Base-by-base conservation (phyloP, 2,113 vertebrate species). In the Channa maculata region DNA sequence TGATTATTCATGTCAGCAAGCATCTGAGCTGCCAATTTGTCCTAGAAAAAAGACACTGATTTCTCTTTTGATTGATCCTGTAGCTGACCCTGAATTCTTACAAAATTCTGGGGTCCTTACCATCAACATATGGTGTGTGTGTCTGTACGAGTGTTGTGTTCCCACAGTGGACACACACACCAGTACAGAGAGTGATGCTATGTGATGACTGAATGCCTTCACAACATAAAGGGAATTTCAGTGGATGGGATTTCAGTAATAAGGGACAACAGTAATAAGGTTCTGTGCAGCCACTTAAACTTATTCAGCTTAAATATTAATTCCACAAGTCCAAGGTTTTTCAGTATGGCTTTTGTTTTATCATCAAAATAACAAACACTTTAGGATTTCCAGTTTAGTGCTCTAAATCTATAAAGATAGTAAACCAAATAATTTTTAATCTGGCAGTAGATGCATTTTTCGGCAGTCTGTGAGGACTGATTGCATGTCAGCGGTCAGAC, bases 111-210 rank as follows among this genome's bases (percentile, higher is more conserved):
- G 37, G 43, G 9, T 14, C 15, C 44, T 68, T 13, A n/a, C 38
- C 73, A 44, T 67, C 48, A 54, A 50, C 82, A 82, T 82, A 79
- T 86, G 76, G 33, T 15, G 39, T 37, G 9, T 68, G 4, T 13
- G 51, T 49, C 6, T 65, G 65, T 75, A 70, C 3, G 39, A 44
- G 34, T 6, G 37, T 39, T 63, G 62, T 52, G 73, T 80, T 82
- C 71, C 74, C 60, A 54, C 77, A 85, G 55, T 54, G 5, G 60
- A 57, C 52, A 49, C 71, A 49, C 71, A 71, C 45, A 68, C 39
- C 59, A 54, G 33, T 43, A 8, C 62, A 54, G 8, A 8, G 39
- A 79, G 60, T 53, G 49, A 53, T 48, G 72, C 60, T n/a, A 65
- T 84, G 83, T 41, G 46, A 73, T 7, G 8, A 50, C 9, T 43